Base-by-base conservation (phyloP, 2,797 vertebrate species). In the Pterois miles region DNA sequence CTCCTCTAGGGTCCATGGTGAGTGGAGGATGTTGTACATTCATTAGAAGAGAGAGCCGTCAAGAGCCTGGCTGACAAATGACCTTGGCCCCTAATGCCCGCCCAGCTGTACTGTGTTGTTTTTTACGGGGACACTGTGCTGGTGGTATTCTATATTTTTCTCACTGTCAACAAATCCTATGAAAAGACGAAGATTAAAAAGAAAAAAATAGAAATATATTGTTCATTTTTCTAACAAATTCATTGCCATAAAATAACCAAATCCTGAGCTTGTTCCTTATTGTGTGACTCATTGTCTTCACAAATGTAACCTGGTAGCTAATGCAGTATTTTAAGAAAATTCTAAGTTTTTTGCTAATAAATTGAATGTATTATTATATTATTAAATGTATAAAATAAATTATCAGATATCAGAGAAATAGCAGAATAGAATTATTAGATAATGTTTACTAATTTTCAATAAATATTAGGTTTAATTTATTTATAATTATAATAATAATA, bases 21-120 rank as follows among this genome's bases (percentile, higher is more conserved):
- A 83, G 73, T 65, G 40, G 68, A 82, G 64, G 79, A 77, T 66
- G 73, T 65, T 84, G 74, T 88, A 84, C 87, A 89, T 86, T 89
- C 82, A 88, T 89, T 78, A 80, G 74, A 82, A 69, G 54, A 71
- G 77, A 80, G 27, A 76, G 53, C 68, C 53, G 65, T 86, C 78
- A 77, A 67, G 74, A 76, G 70, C 71, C 69, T 29, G 52, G 66
- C 57, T 85, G 85, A 82, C 29, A 71, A 87, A 79, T 80, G 77
- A 81, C 83, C 58, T 71, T 74, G 66, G 79, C 74, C 69, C 64
- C 25, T 46, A 66, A 85, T 67, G 53, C 59, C 31, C 8, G 0
- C 36, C 56, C 31, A 74, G 73, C 54, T 75, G 22, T 70, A 59
- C 69, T 48, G 34, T 53, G 48, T 65, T 31, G 40, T 34, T 27